These are phyloP conservation scores for Osmerus mordax DNA, from an alignment of 2,113 vertebrate genomes.

Conservation along the genomic window DNA sequence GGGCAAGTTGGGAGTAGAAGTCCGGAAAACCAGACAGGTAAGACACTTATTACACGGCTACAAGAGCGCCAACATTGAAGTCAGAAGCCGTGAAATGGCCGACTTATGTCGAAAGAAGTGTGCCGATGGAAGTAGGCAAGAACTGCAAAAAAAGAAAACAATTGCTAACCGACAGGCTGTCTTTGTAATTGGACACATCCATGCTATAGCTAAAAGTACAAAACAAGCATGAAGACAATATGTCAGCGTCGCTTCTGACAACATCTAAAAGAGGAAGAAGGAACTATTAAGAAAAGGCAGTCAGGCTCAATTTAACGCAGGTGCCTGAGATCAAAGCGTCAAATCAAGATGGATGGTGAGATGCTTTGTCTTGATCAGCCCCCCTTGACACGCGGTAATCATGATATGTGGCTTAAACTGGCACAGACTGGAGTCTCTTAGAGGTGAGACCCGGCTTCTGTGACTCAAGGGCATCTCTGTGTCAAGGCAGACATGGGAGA, in stretches of 20 bases:
- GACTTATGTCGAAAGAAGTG: not conserved
- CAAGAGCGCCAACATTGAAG: not conserved
- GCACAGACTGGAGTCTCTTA: not conserved
- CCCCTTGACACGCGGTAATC: slow-evolving; percentile 11
- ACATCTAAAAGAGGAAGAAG: slow-evolving; percentile 1
- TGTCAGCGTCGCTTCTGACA: slow-evolving; percentile 5
- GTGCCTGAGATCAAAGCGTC: slow-evolving; percentile 1
- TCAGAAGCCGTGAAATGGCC: not conserved
- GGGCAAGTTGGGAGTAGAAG: not conserved
- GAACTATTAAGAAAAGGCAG: not conserved
- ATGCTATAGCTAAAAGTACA: not conserved
- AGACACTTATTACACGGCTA: slow-evolving; percentile 1
- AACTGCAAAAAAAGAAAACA: not conserved
- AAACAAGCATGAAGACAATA: slow-evolving; percentile 1
- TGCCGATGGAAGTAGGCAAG: not conserved
- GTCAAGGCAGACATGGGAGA: not conserved
- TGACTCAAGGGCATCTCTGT: not conserved
- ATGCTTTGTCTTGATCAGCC: slow-evolving; percentile 15
- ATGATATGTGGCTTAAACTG: slow-evolving; percentile 16
- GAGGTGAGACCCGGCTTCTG: not conserved
- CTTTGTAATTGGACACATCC: slow-evolving; percentile 11
- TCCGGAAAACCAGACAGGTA: not conserved
- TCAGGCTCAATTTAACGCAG: slow-evolving; percentile 17
- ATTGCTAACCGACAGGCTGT: slow-evolving; percentile 1
- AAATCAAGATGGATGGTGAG: slow-evolving; percentile 17